Base-by-base conservation (phyloP, 2,113 vertebrate genomes). In the Hemiscyllium ocellatum region DNA sequence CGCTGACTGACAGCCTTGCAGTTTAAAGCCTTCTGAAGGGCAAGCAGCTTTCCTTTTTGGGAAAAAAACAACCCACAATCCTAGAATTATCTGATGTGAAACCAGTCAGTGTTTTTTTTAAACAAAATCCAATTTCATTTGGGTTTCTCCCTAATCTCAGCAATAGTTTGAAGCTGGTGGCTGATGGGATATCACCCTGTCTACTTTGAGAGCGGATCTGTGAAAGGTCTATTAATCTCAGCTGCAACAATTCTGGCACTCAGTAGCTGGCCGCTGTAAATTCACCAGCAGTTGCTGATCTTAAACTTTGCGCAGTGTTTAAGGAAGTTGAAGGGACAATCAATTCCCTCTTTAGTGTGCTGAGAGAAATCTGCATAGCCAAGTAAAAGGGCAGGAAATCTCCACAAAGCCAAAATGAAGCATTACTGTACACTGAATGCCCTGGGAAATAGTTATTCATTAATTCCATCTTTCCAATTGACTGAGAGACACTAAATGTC, bases 201-300 rank as follows among this genome's bases (percentile, higher is more conserved):
- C 66, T 95, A 37, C 47, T 50, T 69, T 5, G 68, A 70, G 94
- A 95, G 69, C 94, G 50, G 68, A 72, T 50, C 47, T 50, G 94
- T 72, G 69, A 95, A 95, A 69, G 69, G 68, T 50, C 69, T 69
- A 52, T 95, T 95, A 95, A 95, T 95, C 94, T 95, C 22, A 24
- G 42, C 37, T 4, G 22, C 33, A 68, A 72, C 94, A 72, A 42
- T 70, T 47, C 68, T 95, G 94, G 47, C 94, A 52, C 68, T 52
- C 69, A 52, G 93, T 42, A 8, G 12, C 1, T 69, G n/a, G 17
- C 65, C 19, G 20, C 68, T 95, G 94, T 95, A 70, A 76, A 72
- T 76, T 95, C 68, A 76, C 69, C 68, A 95, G 94, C 94, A 72
- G 94, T 66, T 72, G 94, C 94, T 72, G 94, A 52, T 95, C 68